Evolutionary conservation across 2,113 vertebrate species (phyloP).

Genomic region (Pseudois nayaur): DNA sequence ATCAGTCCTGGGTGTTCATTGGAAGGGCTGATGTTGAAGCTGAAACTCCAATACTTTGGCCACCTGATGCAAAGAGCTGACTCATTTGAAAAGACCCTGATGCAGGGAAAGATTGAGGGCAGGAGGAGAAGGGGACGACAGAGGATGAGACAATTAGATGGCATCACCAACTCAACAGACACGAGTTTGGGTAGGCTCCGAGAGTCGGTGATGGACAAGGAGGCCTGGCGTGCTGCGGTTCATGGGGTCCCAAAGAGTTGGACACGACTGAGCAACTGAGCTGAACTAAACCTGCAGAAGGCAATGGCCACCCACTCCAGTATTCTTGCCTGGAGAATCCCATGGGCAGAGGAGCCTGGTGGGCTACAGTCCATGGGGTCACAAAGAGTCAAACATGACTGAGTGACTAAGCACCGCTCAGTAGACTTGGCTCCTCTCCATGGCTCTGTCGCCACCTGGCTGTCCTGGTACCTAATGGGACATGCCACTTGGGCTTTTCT

Average conservation of each 20-base stretch:
- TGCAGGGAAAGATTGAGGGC: background rate
- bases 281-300: background rate
- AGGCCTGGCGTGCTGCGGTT: background rate
- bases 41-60: background rate
- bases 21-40: background rate
- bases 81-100: background rate
- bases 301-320: background rate
- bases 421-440: no score
- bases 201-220: background rate
- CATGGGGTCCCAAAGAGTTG: background rate
- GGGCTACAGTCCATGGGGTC: background rate
- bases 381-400: background rate
- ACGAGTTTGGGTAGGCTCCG: background rate
- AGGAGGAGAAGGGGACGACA: background rate
- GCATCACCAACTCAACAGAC: background rate
- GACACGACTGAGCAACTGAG: background rate
- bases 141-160: background rate
- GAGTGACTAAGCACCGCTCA: background rate
- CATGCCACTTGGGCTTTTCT: background rate
- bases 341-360: background rate
- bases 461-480: background rate
- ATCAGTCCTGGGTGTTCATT: background rate
- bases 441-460: background rate
- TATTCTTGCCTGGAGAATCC: background rate
- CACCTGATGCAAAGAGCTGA: background rate